Evolutionary conservation across 2,888 invertebrate genomes (phyloP).

Genomic region (Drosophila phalerata): DNA sequence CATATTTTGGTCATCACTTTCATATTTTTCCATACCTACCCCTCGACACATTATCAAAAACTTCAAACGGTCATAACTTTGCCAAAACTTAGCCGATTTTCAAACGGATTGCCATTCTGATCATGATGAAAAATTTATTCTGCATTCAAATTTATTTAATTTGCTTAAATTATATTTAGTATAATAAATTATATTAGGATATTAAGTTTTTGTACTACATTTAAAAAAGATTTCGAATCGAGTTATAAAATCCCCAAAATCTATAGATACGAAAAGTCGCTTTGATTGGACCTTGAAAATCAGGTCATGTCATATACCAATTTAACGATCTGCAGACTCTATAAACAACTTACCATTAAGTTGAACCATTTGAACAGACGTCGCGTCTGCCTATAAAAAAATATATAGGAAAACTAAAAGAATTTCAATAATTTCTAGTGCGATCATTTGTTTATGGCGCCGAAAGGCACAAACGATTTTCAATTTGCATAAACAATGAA

Average conservation of each 20-base stretch:
- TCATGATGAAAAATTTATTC: too few species aligned
- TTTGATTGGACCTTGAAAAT: conserved; percentile 43
- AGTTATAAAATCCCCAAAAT: conserved; percentile 10
- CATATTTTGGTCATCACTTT: too few species aligned
- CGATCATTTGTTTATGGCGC: conserved; percentile 68
- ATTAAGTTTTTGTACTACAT: too few species aligned
- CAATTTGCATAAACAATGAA: conserved; percentile 52
- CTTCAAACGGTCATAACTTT: too few species aligned
- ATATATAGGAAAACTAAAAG: conserved; percentile 30
- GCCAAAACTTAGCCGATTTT: too few species aligned
- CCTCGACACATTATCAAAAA: too few species aligned
- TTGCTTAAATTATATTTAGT: too few species aligned
- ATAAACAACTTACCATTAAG: conserved; percentile 57
- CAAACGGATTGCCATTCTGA: too few species aligned
- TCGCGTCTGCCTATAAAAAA: conserved; percentile 54
- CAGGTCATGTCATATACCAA: conserved; percentile 45
- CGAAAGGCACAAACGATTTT: conserved; percentile 34
- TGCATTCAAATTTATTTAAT: too few species aligned
- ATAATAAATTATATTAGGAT: too few species aligned
- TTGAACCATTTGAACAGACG: conserved; percentile 42
- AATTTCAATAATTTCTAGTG: conserved; percentile 62
- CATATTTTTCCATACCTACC: too few species aligned
- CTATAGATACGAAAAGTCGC: neutral
- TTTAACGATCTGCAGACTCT: conserved; percentile 39
- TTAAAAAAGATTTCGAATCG: neutral